A percentile compares a stretch with the other conserved stretches of the same genome.
Conservation (phyloP, 1,140 invertebrate species). For the Cotesia chilonis region DNA sequence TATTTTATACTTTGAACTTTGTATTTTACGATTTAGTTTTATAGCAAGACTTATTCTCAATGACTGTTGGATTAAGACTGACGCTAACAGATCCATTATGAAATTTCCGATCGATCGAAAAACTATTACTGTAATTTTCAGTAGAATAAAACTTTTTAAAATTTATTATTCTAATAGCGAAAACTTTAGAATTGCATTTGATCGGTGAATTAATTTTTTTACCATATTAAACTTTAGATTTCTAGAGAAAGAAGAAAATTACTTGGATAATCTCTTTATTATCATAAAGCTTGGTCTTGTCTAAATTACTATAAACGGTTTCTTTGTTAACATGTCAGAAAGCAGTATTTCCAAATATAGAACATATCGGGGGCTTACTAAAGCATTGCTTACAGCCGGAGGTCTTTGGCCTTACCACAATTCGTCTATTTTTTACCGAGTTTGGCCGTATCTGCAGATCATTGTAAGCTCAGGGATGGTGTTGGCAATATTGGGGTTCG, state of each 20-base stretch:
- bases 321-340: too few species aligned
- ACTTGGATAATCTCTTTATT: not conserved
- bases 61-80: not conserved
- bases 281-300: not conserved
- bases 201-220: too few species aligned
- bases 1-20: too few species aligned
- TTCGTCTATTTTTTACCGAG: not conserved
- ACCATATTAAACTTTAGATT: too few species aligned
- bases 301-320: too few species aligned
- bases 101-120: slow-evolving; percentile 3
- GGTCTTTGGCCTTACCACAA: not conserved
- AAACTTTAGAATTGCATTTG: too few species aligned
- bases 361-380: not conserved
- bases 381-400: not conserved
- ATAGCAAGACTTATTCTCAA: too few species aligned
- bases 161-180: too few species aligned
- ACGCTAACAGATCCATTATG: not conserved
- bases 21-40: too few species aligned
- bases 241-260: not conserved
- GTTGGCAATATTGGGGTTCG: not conserved
- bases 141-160: not conserved
- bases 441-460: not conserved
- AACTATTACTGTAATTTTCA: not conserved
- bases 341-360: not conserved
- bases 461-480: not conserved